phyloP scores from a whole-genome alignment of 2,888 invertebrate genomes.

The Zeuzera pyrina region DNA sequence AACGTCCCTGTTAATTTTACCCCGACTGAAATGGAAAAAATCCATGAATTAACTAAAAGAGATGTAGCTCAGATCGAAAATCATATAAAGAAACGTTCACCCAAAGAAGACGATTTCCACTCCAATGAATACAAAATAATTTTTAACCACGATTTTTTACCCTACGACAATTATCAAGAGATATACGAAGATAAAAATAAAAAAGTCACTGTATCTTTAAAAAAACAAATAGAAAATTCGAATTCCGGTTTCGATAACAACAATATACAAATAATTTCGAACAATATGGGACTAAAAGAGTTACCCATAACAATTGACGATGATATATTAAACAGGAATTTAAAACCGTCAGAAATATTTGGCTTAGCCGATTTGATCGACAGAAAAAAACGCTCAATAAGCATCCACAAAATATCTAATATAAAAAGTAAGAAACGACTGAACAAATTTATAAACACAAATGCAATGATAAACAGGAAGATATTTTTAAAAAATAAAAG shows the following conservation, averaged over 20 bases:
- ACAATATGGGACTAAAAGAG: constrained; percentile 6
- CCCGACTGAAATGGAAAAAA: not conserved
- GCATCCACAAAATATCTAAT: constrained; percentile 32
- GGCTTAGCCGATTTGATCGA: constrained; percentile 30
- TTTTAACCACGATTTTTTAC: constrained; percentile 25
- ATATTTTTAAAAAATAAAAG: constrained; percentile 39
- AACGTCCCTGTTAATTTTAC: not conserved
- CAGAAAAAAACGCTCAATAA: constrained; percentile 36
- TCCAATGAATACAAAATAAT: constrained; percentile 35
- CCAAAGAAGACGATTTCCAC: constrained; percentile 28
- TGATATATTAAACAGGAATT: constrained; percentile 29
- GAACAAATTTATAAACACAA: constrained; percentile 39
- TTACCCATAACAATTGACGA: constrained; percentile 24
- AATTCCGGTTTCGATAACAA: too few species aligned
- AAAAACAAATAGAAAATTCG: constrained; percentile 12
- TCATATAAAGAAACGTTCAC: not conserved
- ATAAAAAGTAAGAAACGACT: constrained; percentile 35
- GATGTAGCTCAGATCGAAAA: constrained; percentile 3
- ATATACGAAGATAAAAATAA: constrained; percentile 23
- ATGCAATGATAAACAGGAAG: constrained; percentile 29
- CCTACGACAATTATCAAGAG: constrained; percentile 31
- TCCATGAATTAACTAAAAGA: constrained; percentile 14
- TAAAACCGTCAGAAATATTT: constrained; percentile 42
- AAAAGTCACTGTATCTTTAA: constrained; percentile 6
- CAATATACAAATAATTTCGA: too few species aligned